These are phyloP conservation scores for Cetoscarus ocellatus DNA, from an alignment of 2,797 vertebrate genomes.

Conservation along the genomic window DNA sequence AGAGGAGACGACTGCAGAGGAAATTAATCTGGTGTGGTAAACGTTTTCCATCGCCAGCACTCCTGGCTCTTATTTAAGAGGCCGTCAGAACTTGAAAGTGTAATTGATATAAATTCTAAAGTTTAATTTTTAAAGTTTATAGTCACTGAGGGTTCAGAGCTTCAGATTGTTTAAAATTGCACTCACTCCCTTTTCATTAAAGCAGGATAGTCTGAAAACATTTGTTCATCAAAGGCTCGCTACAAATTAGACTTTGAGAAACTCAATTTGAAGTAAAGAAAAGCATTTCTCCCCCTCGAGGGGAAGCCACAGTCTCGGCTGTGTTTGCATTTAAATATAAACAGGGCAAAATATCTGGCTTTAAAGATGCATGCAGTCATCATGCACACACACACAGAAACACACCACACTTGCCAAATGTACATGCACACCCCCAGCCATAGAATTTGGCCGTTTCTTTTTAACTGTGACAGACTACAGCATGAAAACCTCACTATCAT, in stretches of 20 bases:
- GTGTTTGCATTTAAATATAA: constrained; percentile 84
- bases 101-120: constrained; percentile 86
- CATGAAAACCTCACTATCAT: constrained; percentile 53
- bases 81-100: constrained; percentile 81
- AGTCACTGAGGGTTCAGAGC: constrained; percentile 85
- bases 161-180: constrained; percentile 85
- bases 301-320: constrained; percentile 71
- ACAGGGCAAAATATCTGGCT: constrained; percentile 72
- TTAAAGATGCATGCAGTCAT: constrained; percentile 67
- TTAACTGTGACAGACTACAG: constrained; percentile 42
- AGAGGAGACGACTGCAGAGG: constrained; percentile 71
- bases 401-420: constrained; percentile 33
- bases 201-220: constrained; percentile 83
- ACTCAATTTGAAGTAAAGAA: constrained; percentile 84
- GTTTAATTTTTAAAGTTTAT: constrained; percentile 85
- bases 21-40: constrained; percentile 75
- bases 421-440: constrained; percentile 18
- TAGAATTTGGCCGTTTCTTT: constrained; percentile 44
- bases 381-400: constrained; percentile 44
- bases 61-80: constrained; percentile 79
- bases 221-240: constrained; percentile 85
- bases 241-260: constrained; percentile 84
- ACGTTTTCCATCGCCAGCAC: constrained; percentile 56
- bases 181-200: constrained; percentile 84
- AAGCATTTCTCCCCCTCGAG: constrained; percentile 68